Evolutionary conservation across 2,888 invertebrate genomes (phyloP).

Genomic region (Apamea crenata): DNA sequence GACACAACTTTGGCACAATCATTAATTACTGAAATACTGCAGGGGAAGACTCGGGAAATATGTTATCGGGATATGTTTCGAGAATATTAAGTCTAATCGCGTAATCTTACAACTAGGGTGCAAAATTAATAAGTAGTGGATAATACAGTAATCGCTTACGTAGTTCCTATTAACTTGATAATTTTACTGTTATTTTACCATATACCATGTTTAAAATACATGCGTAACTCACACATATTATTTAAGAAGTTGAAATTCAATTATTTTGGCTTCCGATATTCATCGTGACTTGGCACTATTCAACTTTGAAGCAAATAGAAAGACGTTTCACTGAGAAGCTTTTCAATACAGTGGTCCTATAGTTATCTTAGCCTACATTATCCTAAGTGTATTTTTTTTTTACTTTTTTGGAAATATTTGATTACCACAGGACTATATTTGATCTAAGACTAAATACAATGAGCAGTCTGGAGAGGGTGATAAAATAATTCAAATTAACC

Average conservation of each 20-base stretch:
- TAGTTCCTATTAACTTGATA: slow-evolving; percentile 69
- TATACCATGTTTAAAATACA: slow-evolving; percentile 58
- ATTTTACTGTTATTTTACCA: slow-evolving; percentile 62
- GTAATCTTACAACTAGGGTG: slow-evolving; percentile 85
- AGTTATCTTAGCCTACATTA: slow-evolving; percentile 84
- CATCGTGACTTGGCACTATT: slow-evolving; percentile 81
- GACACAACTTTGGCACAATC: slow-evolving; percentile 88
- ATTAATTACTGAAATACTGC: slow-evolving; percentile 86
- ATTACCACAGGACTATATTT: slow-evolving; percentile 86
- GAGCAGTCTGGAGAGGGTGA: slow-evolving; percentile 90
- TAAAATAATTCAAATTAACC: slow-evolving; percentile 85
- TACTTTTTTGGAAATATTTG: slow-evolving; percentile 85
- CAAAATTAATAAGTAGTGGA: slow-evolving; percentile 86
- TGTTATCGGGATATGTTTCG: slow-evolving; percentile 86
- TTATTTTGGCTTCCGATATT: slow-evolving; percentile 84
- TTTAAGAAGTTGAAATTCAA: slow-evolving; percentile 62
- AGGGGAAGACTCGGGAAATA: slow-evolving; percentile 88
- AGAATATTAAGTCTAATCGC: slow-evolving; percentile 81
- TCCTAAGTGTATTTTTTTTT: slow-evolving; percentile 85
- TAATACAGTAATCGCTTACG: slow-evolving; percentile 75
- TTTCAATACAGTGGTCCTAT: slow-evolving; percentile 85
- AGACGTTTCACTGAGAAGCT: slow-evolving; percentile 79
- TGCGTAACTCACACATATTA: slow-evolving; percentile 55
- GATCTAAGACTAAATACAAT: slow-evolving; percentile 87
- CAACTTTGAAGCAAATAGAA: slow-evolving; percentile 73